phyloP scores from a whole-genome alignment of 2,113 vertebrate species.

The Lagopus leucura region DNA sequence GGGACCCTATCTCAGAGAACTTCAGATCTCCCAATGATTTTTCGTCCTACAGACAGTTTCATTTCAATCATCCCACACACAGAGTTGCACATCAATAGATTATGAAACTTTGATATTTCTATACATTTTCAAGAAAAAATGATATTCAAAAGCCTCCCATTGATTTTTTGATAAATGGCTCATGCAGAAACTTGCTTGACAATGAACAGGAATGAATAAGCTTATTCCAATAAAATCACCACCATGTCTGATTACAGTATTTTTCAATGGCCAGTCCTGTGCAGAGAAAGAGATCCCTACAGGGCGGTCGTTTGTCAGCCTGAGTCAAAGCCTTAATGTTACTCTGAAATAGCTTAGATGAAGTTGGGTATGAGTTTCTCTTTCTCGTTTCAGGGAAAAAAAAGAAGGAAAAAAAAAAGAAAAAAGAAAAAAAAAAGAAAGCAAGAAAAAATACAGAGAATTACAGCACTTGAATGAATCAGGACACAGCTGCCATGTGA shows the following conservation, averaged over 20 bases:
- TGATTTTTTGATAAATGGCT: conserved; percentile 67
- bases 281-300: conserved; percentile 31
- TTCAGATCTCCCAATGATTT: not conserved
- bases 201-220: conserved; percentile 68
- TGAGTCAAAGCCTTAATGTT: conserved; percentile 41
- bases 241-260: conserved; percentile 65
- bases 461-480: conserved; percentile 2
- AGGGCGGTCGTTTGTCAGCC: conserved; percentile 49
- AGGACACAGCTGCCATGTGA: not conserved
- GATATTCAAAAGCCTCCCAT: conserved; percentile 37
- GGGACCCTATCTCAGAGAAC: not conserved
- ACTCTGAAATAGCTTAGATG: conserved; percentile 37
- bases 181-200: conserved; percentile 60
- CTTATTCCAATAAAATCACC: conserved; percentile 69
- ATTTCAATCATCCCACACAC: not conserved
- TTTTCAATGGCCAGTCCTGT: conserved; percentile 66
- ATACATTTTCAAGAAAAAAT: conserved; percentile 47
- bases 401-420: not conserved
- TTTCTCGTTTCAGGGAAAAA: not conserved
- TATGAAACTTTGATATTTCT: conserved; percentile 57
- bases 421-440: not conserved
- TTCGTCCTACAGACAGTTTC: conserved; percentile 29
- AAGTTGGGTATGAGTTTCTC: conserved; percentile 24
- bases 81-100: conserved; percentile 29
- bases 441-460: not conserved